These are phyloP conservation scores for Antigone vipio DNA, from an alignment of 2,113 vertebrate genomes.

Conservation along the genomic window DNA sequence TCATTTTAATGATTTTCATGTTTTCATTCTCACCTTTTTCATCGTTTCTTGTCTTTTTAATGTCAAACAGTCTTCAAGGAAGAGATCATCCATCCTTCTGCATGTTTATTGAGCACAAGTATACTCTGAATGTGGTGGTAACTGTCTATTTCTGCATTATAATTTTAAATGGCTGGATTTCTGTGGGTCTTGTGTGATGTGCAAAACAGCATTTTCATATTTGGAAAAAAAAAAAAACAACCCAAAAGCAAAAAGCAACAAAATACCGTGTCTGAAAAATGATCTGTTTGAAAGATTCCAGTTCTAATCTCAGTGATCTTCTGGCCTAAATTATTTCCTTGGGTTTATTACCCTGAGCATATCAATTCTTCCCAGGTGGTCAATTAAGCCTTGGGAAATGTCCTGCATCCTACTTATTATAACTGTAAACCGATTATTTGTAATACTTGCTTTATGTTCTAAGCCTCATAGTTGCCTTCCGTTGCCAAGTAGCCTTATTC, in stretches of 20 bases:
- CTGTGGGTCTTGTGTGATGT: background rate
- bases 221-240: background rate
- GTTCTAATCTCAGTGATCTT: background rate
- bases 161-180: background rate
- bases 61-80: background rate
- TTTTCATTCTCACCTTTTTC: background rate
- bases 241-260: background rate
- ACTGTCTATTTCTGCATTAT: background rate
- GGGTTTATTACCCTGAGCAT: background rate
- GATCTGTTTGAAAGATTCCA: background rate
- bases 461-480: background rate
- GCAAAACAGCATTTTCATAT: background rate
- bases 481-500: background rate
- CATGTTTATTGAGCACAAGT: background rate
- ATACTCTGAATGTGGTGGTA: background rate
- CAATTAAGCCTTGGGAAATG: background rate
- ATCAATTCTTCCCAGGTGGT: background rate
- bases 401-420: background rate
- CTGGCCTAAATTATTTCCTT: background rate
- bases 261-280: background rate
- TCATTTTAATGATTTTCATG: background rate
- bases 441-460: background rate
- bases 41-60: background rate
- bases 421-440: background rate
- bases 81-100: background rate